Percentiles rank a stretch among this genome's conserved stretches.
Evolutionary conservation across 1,140 invertebrate genomes (phyloP).

Genomic region (Lepidostoma basale): DNA sequence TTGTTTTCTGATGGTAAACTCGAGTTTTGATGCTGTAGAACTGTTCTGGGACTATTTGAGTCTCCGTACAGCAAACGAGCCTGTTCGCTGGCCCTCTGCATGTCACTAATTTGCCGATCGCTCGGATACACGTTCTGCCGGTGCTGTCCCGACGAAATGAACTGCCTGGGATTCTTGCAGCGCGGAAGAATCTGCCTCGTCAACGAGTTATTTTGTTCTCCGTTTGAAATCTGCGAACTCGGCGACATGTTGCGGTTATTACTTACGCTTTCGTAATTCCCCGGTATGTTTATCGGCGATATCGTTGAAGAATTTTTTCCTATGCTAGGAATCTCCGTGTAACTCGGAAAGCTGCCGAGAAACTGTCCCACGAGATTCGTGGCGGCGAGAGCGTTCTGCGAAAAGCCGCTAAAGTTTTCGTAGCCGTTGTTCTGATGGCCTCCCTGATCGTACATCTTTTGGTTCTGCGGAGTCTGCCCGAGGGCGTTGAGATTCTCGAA

Average conservation of each 20-base stretch:
- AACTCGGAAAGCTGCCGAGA: constrained; percentile 43
- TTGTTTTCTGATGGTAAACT: constrained; percentile 28
- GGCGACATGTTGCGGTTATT: constrained; percentile 45
- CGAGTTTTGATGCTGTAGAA: constrained; percentile 31
- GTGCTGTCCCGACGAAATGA: constrained; percentile 35
- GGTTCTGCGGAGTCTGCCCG: constrained; percentile 51
- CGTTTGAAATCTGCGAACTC: constrained; percentile 44
- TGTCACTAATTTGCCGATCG: constrained; percentile 36
- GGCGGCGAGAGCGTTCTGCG: constrained; percentile 34
- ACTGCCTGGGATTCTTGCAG: constrained; percentile 40
- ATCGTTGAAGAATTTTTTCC: constrained; percentile 37
- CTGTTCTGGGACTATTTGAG: constrained; percentile 36
- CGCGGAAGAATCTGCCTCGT: constrained; percentile 44
- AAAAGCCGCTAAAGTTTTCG: constrained; percentile 44
- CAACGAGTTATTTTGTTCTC: constrained; percentile 46
- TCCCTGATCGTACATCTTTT: constrained; percentile 52
- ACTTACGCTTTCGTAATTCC: constrained; percentile 41
- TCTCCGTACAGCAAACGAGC: constrained; percentile 40
- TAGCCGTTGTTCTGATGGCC: constrained; percentile 43
- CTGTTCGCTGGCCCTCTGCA: constrained; percentile 41
- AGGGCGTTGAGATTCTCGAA: constrained; percentile 44
- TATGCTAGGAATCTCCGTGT: constrained; percentile 42
- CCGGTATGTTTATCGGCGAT: constrained; percentile 28
- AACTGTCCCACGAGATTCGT: constrained; percentile 43
- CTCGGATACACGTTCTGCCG: constrained; percentile 34